Percentiles rank a stretch among this genome's conserved stretches.
phyloP scores from a whole-genome alignment of 2,888 invertebrate genomes.

The Euproctis similis region DNA sequence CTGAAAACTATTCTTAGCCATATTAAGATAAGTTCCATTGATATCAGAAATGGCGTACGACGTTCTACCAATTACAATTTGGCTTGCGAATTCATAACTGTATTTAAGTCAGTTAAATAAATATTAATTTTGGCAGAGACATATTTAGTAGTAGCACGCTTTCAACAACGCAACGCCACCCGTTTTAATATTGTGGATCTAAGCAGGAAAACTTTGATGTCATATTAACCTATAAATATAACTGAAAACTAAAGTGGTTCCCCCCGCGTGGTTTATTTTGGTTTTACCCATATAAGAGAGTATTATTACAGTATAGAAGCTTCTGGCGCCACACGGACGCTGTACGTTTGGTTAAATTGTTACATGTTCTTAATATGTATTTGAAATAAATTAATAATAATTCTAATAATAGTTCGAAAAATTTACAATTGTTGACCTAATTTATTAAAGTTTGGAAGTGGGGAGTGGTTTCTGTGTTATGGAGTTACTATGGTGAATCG shows the following conservation, averaged over 20 bases:
- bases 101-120: conserved; percentile 21
- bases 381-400: conserved; percentile 23
- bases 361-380: conserved; percentile 29
- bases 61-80: conserved; percentile 4
- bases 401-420: conserved; percentile 23
- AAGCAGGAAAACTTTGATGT: conserved; percentile 37
- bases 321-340: conserved; percentile 47
- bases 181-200: conserved; percentile 13
- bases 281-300: conserved; percentile 39
- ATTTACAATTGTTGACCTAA: conserved; percentile 59
- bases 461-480: conserved; percentile 40
- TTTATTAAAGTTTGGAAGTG: conserved; percentile 37
- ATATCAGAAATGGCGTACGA: too few relatives aligned
- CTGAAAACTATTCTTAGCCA: too few relatives aligned
- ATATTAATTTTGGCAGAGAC: conserved; percentile 16
- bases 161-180: conserved; percentile 14
- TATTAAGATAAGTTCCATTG: too few relatives aligned
- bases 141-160: conserved; percentile 21
- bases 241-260: conserved; percentile 43
- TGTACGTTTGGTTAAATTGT: conserved; percentile 27
- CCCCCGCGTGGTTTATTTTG: conserved; percentile 70
- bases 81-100: conserved; percentile 13
- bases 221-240: conserved; percentile 53
- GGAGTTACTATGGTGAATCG: conserved; percentile 50
- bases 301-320: conserved; percentile 58